Base-by-base conservation (phyloP, 2,888 invertebrate species). In the Xestia rhomboidea region DNA sequence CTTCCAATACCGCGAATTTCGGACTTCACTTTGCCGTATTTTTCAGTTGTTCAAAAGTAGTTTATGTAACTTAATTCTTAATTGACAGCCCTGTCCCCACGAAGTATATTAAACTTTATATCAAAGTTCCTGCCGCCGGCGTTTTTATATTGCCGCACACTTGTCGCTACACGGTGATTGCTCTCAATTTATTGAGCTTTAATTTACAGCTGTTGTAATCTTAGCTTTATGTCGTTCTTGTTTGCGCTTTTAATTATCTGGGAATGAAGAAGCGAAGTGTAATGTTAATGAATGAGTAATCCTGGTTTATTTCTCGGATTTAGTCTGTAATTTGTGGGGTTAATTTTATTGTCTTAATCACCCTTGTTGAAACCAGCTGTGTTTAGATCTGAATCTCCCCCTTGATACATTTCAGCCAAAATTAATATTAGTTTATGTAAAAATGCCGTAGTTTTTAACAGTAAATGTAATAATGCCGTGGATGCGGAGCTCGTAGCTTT, bases 61-160 rank as follows among this genome's bases (percentile, higher is more conserved):
- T 11, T 41, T 38, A 46, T 0, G 7, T n/a, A 5, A 30, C 62
- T 46, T 38, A 3, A 57, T 44, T 21, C 21, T 24, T 51, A 57
- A 51, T 41, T 30, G 67, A 38, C 73, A 85, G 60, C 87, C 85
- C 87, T 85, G 38, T 34, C 5, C 24, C 10, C 54, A 51, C 8
- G 51, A 60, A 44, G 63, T 81, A 63, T 77, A 84, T 84, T 77
- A 73, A 76, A 66, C 60, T 64, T 63, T 30, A 72, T 68, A 84
- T 54, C 63, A 64, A 80, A 76, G 72, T 73, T 66, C 68, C 38
- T 64, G 73, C 68, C 51, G 54, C 57, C 67, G 74, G 76, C 64
- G 44, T 77, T 84, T 85, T 77, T 76, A 86, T 78, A 78, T 70
- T 67, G 41, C 74, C 68, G 63, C 76, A 70, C 67, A 76, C 77